Conservation (phyloP, 2,113 vertebrate genomes). For the Bufo gargarizans region DNA sequence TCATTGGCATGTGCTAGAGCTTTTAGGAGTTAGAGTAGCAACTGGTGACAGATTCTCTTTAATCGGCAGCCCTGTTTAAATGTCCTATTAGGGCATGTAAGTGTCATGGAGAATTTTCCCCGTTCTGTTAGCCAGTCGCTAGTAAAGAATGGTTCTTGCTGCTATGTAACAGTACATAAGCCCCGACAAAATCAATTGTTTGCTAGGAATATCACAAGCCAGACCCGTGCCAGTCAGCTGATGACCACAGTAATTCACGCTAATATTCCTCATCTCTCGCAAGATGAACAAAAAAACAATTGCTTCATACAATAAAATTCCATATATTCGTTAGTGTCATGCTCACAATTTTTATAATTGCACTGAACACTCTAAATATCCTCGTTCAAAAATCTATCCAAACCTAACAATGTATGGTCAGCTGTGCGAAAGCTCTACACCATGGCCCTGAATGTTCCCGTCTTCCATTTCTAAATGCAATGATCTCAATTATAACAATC, state of each 20-base stretch:
- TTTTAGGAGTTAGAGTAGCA: too few relatives aligned
- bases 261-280: too few relatives aligned
- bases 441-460: not conserved
- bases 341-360: too few relatives aligned
- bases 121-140: too few relatives aligned
- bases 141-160: not conserved
- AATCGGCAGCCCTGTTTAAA: not conserved
- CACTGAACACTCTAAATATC: not conserved
- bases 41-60: too few relatives aligned
- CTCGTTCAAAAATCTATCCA: not conserved
- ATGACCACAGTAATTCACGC: too few relatives aligned
- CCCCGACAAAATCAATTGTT: not conserved
- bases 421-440: not conserved
- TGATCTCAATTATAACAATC: constrained; percentile 54
- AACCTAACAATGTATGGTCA: constrained; percentile 1
- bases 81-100: not conserved
- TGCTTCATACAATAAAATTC: not conserved
- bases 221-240: not conserved
- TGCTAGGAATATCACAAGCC: not conserved
- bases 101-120: not conserved
- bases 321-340: too few relatives aligned
- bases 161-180: not conserved
- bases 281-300: not conserved
- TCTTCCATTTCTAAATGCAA: constrained; percentile 32
- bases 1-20: too few relatives aligned